Evolutionary conservation across 2,113 vertebrate species (phyloP).

Genomic region (Erinaceus europaeus): DNA sequence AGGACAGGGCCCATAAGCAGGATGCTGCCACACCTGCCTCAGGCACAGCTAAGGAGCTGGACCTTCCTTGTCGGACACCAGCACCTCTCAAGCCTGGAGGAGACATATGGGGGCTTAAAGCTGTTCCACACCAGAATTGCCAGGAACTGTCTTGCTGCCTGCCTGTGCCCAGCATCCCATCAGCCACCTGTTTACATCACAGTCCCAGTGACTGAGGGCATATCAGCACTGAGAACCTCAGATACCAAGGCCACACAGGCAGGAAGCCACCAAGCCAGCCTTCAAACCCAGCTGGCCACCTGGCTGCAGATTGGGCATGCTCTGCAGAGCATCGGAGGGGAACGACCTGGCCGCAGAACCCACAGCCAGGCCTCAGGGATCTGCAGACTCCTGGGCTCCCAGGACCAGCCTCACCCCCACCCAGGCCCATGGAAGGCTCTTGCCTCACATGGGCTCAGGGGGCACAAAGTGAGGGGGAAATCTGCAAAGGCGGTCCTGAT

Average conservation of each 20-base stretch:
- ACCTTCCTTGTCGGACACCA: background rate
- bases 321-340: constrained; percentile 53
- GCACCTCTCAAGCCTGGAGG: background rate
- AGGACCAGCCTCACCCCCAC: background rate
- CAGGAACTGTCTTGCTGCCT: background rate
- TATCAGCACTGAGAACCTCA: constrained; percentile 34
- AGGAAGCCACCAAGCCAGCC: constrained; percentile 66
- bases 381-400: background rate
- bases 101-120: too few relatives aligned
- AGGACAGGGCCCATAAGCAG: background rate
- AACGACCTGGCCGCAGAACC: constrained; percentile 61
- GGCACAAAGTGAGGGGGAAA: background rate
- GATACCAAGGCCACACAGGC: constrained; percentile 65
- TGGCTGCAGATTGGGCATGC: constrained; percentile 38
- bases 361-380: constrained; percentile 30
- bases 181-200: background rate
- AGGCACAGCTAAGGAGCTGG: background rate
- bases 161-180: background rate
- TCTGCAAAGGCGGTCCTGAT: background rate
- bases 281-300: constrained; percentile 55
- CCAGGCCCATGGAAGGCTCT: background rate
- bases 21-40: background rate
- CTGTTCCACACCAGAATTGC: rapidly evolving
- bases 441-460: background rate
- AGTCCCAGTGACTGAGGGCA: constrained; percentile 47